Evolutionary conservation across 2,888 invertebrate species (phyloP).

Genomic region (Aphidius colemani): DNA sequence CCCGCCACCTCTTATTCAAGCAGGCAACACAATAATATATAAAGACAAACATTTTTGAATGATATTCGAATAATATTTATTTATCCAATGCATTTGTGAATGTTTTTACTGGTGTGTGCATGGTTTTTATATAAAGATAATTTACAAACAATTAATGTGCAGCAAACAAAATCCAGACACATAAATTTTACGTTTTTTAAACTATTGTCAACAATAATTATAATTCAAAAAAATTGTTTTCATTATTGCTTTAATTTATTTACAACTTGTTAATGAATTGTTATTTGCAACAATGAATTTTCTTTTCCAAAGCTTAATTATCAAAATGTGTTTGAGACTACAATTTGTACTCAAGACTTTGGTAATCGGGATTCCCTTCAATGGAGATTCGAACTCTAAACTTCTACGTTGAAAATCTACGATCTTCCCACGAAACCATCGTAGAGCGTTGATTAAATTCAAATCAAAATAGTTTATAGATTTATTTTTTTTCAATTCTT

Average conservation of each 20-base stretch:
- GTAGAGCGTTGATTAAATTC: neutral
- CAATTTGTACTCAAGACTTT: slow-evolving; percentile 29
- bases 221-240: neutral
- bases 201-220: slow-evolving; percentile 14
- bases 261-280: too few relatives aligned
- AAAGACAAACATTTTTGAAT: slow-evolving; percentile 35
- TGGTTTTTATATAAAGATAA: slow-evolving; percentile 30
- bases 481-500: slow-evolving; percentile 1
- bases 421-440: neutral
- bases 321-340: slow-evolving; percentile 19
- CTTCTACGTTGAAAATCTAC: neutral
- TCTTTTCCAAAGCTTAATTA: slow-evolving; percentile 28
- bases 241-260: too few relatives aligned
- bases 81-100: slow-evolving; percentile 22
- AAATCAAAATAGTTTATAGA: neutral
- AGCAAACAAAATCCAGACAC: slow-evolving; percentile 24
- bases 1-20: slow-evolving; percentile 58
- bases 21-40: slow-evolving; percentile 58
- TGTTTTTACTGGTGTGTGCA: slow-evolving; percentile 16
- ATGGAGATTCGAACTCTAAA: slow-evolving; percentile 16
- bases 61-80: slow-evolving; percentile 8
- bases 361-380: neutral
- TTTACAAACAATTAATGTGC: slow-evolving; percentile 16
- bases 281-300: neutral
- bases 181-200: slow-evolving; percentile 9